Conservation (phyloP, 2,888 invertebrate genomes). For the Keiferia lycopersicella region DNA sequence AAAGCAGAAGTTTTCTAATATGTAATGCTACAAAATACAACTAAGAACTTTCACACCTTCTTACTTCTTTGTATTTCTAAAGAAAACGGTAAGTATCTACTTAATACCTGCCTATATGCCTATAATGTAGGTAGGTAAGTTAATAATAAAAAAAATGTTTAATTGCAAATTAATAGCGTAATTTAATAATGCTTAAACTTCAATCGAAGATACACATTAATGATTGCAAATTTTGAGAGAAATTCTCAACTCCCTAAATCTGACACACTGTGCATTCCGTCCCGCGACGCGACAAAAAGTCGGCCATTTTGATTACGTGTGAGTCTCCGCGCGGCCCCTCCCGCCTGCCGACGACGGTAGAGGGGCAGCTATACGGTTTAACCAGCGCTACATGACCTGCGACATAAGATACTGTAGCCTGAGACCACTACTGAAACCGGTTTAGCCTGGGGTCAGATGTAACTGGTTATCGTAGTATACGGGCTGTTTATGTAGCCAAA, state of each 20-base stretch:
- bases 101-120: too few relatives aligned
- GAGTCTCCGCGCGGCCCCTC: constrained; percentile 65
- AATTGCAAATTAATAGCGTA: too few relatives aligned
- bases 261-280: constrained; percentile 29
- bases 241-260: constrained; percentile 14
- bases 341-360: constrained; percentile 49
- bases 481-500: constrained; percentile 81
- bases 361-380: constrained; percentile 59
- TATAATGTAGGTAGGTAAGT: too few relatives aligned
- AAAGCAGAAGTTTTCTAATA: too few relatives aligned
- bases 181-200: too few relatives aligned
- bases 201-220: constrained; percentile 9
- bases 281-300: constrained; percentile 52
- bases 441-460: constrained; percentile 37
- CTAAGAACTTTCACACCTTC: too few relatives aligned
- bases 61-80: too few relatives aligned
- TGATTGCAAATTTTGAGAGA: constrained; percentile 7
- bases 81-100: too few relatives aligned
- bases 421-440: constrained; percentile 40
- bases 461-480: constrained; percentile 62
- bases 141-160: too few relatives aligned
- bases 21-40: too few relatives aligned
- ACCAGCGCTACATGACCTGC: constrained; percentile 45
- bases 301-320: constrained; percentile 76
- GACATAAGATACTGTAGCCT: constrained; percentile 39